Evolutionary conservation across 2,113 vertebrate species (phyloP), one percentile per base, ranked within the genome.

Genomic region (Alosa alosa): DNA sequence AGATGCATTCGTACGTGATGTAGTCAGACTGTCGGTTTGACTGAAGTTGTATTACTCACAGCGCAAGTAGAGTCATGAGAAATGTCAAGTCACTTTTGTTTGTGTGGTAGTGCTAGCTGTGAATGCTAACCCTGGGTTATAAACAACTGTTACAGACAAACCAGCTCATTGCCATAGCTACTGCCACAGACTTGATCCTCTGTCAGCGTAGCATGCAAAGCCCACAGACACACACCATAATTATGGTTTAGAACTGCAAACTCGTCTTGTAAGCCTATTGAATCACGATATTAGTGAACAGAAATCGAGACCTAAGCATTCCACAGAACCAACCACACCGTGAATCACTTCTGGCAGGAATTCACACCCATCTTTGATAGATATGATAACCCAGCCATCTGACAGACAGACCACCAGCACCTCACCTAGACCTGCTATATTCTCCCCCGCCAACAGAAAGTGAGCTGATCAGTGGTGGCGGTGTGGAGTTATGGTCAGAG

Each of bases 171-270:
- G 47, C 47, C 47, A 5, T 55, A 31, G 68, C 25, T 75, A 36
- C 4, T 13, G 68, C 68, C 11, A 75, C 25, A 13, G 31, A 13
- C 25, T 75, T 75, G 68, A 75, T 13, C 68, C n/a, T 31, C 10
- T 75, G 68, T 15, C 68, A 75, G 68, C 31, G 10, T 31, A 36
- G 25, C 25, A 75, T 75, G 68, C 31, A 36, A 75, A 3, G 36
- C 68, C 2, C 47, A 83, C 25, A 55, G 15, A 41, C 82, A 55
- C 82, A 57, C 10, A 57, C 82, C 83, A 64, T 78, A 72, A 52
- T 60, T 60, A 60, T 20, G 18, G 55, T 60, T 20, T 60, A 22
- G 20, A 22, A 22, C 18, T 18, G 55, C 55, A 22, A 60, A 22
- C 55, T 60, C 20, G 2, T 39, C 25, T 39, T 13, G 15, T 36